Conservation (phyloP, 2,888 invertebrate genomes). For the Lasioglossum oenotherae region DNA sequence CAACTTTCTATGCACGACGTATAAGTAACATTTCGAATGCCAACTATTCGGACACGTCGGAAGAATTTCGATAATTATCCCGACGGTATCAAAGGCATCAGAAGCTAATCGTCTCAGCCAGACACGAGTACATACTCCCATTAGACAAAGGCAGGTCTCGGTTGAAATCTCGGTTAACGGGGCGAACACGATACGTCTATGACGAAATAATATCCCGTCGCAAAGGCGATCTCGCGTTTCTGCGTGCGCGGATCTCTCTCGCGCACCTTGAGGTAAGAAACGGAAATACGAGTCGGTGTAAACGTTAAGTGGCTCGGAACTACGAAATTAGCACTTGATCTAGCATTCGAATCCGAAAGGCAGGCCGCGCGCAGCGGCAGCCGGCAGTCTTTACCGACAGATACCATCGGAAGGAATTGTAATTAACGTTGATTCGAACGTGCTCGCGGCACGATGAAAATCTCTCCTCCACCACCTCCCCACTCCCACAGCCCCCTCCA, state of each 20-base stretch:
- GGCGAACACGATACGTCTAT: slow-evolving; percentile 36
- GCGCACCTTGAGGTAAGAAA: slow-evolving; percentile 46
- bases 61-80: background rate
- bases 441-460: slow-evolving; percentile 57
- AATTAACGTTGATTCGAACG: slow-evolving; percentile 64
- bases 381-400: slow-evolving; percentile 61
- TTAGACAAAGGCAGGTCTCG: background rate
- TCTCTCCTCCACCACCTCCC: background rate
- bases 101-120: background rate
- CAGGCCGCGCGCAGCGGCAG: background rate
- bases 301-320: slow-evolving; percentile 32
- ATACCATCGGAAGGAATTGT: slow-evolving; percentile 63
- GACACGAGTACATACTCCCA: background rate
- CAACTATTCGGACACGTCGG: no score
- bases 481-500: background rate
- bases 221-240: slow-evolving; percentile 54
- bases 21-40: no score
- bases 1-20: no score
- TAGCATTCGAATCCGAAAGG: slow-evolving; percentile 60
- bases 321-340: slow-evolving; percentile 65
- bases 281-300: slow-evolving; percentile 52
- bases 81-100: background rate
- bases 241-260: background rate
- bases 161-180: background rate
- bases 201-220: slow-evolving; percentile 58